A percentile compares a stretch with the other conserved stretches of the same genome.
Conservation (phyloP, 1,140 invertebrate species). For the Whitmania pigra region DNA sequence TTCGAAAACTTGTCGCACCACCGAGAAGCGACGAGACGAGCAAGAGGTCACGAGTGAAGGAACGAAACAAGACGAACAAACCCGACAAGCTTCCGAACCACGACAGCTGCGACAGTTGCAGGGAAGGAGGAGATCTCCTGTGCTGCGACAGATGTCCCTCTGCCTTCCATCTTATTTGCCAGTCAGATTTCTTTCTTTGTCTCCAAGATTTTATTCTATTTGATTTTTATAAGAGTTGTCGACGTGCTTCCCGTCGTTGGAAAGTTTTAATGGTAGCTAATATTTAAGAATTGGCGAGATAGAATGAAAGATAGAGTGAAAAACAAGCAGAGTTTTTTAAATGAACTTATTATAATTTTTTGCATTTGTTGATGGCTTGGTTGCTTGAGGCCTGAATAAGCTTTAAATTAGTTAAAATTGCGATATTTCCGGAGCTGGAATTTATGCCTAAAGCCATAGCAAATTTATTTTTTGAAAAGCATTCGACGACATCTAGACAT, state of each 20-base stretch:
- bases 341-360: too few species aligned
- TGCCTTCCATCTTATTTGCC: constrained; percentile 83
- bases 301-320: too few species aligned
- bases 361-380: too few species aligned
- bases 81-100: constrained; percentile 80
- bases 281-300: too few species aligned
- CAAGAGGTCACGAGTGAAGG: constrained; percentile 43
- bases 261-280: too few species aligned
- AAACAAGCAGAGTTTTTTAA: too few species aligned
- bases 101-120: constrained; percentile 69
- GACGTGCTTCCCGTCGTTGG: neutral
- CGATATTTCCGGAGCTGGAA: too few species aligned
- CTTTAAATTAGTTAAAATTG: too few species aligned
- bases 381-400: too few species aligned
- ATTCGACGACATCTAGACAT: too few species aligned
- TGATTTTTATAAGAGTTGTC: neutral
- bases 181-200: constrained; percentile 52
- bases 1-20: constrained; percentile 70
- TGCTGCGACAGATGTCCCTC: constrained; percentile 88
- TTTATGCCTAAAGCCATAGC: too few species aligned
- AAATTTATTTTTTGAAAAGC: too few species aligned
- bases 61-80: constrained; percentile 62
- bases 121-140: constrained; percentile 83
- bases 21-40: constrained; percentile 57
- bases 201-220: neutral